These are phyloP conservation scores for Elgaria multicarinata DNA, from an alignment of 2,113 vertebrate species.

Conservation along the genomic window DNA sequence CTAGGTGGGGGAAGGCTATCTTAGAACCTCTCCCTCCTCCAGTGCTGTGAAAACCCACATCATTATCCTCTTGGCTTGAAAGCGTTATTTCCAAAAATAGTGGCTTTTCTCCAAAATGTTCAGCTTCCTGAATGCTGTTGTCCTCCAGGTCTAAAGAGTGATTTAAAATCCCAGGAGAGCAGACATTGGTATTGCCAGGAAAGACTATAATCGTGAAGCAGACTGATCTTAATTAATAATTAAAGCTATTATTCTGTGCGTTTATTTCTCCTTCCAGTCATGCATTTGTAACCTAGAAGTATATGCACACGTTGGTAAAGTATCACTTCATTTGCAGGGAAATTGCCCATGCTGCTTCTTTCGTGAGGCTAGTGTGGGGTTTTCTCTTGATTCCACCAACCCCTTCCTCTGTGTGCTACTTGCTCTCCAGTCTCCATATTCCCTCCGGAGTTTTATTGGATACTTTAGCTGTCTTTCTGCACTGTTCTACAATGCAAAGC, in stretches of 20 bases:
- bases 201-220: background rate
- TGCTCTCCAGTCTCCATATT: background rate
- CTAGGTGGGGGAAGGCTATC: background rate
- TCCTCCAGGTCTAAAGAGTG: background rate
- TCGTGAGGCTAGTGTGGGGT: background rate
- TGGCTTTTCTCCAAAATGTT: background rate
- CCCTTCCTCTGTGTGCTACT: background rate
- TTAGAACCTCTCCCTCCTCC: background rate
- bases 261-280: background rate
- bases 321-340: background rate
- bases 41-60: too few species aligned
- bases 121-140: background rate
- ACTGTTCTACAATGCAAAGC: background rate
- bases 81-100: background rate
- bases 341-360: background rate
- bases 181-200: background rate
- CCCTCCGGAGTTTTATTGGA: background rate
- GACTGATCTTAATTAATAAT: background rate
- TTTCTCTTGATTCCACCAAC: background rate
- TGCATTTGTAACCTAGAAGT: background rate
- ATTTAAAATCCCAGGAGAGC: background rate
- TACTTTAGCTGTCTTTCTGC: background rate
- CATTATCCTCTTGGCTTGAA: background rate
- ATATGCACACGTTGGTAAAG: background rate
- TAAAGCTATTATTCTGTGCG: background rate